Evolutionary conservation across 2,888 invertebrate species (phyloP), one percentile per base, ranked within the genome.

Genomic region (Mongoloraphidia duomilia): DNA sequence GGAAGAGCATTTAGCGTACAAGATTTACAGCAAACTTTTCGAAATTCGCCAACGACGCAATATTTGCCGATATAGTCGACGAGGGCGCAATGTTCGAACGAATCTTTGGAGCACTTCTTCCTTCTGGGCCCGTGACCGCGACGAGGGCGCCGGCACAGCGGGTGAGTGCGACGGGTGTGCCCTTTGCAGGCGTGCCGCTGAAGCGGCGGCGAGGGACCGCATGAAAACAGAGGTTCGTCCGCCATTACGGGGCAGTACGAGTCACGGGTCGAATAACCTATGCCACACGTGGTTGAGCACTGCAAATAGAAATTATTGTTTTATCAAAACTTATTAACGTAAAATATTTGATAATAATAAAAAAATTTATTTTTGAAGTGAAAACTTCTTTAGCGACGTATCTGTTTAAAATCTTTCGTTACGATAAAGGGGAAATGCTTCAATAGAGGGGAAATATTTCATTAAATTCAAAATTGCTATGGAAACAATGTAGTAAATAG

Each of bases 231-330:
- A 34, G 59, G 57, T 55, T 70, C 66, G 2, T 69, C 72, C 49
- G 71, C 64, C 0, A 70, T 57, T 0, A 74, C 73, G 0, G 74
- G 72, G 55, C 80, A 80, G 2, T 68, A 60, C 0, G 75, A 65
- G 1, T 75, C 71, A 3, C 77, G 69, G 1, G 68, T 67, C 10
- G 77, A 74, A 2, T 74, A 58, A 1, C 80, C 80, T 2, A 69
- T 68, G 1, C 79, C 80, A 57, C 80, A 80, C 1, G 70, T 73
- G 37, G 72, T 66, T 1, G 80, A 80, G 62, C 82, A 82, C 80
- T 81, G 60, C n/a, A 62, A 64, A 54, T 44, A 47, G 10, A 39
- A 17, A 38, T 17, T 46, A 41, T 13, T 50, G 49, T 52, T 51
- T 46, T n/a, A n/a, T n/a, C n/a, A n/a, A n/a, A n/a, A n/a, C n/a